phyloP scores from a whole-genome alignment of 2,113 vertebrate genomes.

The Dascyllus trimaculatus region DNA sequence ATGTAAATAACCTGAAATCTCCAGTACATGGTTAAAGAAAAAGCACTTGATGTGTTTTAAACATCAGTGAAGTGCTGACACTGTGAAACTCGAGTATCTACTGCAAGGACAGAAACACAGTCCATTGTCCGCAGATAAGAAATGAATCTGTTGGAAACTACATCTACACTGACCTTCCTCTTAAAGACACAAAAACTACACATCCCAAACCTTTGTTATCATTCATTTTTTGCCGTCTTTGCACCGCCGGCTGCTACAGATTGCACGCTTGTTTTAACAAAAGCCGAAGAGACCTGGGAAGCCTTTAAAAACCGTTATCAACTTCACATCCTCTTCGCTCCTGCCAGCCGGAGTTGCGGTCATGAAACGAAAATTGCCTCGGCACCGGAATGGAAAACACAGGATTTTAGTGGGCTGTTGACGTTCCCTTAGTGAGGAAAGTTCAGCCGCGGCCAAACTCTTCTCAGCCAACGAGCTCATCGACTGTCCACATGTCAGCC shows the following conservation, averaged over 20 bases:
- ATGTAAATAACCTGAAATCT: not conserved
- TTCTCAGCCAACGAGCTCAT: slow-evolving; percentile 53
- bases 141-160: not conserved
- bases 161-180: too few species aligned
- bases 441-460: slow-evolving; percentile 52
- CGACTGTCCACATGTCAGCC: slow-evolving; percentile 58
- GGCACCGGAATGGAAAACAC: not conserved
- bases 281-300: not conserved
- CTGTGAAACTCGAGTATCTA: not conserved
- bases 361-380: slow-evolving; percentile 11
- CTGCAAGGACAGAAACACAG: not conserved
- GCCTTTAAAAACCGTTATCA: slow-evolving; percentile 37
- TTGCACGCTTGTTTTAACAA: slow-evolving; percentile 2
- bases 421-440: slow-evolving; percentile 32
- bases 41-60: not conserved
- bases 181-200: not conserved
- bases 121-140: not conserved
- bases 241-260: not conserved
- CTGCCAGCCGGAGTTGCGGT: slow-evolving; percentile 9
- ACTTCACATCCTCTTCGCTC: slow-evolving; percentile 21
- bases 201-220: not conserved
- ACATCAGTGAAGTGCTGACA: not conserved
- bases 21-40: not conserved
- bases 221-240: not conserved
- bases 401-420: slow-evolving; percentile 30